A percentile compares a stretch with the other conserved stretches of the same genome.
These are phyloP conservation scores for Chionomys nivalis DNA, from an alignment of 2,113 vertebrate species.

Conservation along the genomic window DNA sequence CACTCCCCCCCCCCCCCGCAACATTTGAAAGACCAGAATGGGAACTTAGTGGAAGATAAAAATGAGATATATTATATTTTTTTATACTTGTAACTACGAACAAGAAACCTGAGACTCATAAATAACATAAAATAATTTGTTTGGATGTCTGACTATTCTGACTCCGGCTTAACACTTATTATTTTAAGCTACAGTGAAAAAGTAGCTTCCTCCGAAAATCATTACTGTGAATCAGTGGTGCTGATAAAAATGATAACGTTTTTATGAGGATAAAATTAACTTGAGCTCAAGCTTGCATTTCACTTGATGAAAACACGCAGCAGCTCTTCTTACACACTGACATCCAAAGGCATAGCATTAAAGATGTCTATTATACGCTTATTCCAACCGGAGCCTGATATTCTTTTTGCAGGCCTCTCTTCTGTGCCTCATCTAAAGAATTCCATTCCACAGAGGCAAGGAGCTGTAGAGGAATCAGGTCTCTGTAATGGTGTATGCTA, in stretches of 20 bases:
- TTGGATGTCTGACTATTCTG: neutral
- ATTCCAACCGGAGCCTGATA: neutral
- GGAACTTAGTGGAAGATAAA: neutral
- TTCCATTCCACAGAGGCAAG: slow-evolving; percentile 9
- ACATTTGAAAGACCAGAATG: neutral
- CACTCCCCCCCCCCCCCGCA: neutral
- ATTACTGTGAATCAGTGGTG: neutral
- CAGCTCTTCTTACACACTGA: neutral
- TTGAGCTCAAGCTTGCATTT: neutral
- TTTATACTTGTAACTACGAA: slow-evolving; percentile 7
- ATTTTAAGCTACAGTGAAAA: slow-evolving; percentile 31
- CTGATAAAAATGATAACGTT: neutral
- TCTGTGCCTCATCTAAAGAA: slow-evolving; percentile 2
- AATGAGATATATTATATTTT: neutral
- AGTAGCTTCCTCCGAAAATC: slow-evolving; percentile 30
- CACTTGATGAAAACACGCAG: neutral
- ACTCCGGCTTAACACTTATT: neutral
- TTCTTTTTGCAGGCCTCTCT: slow-evolving; percentile 12
- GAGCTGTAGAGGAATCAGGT: neutral
- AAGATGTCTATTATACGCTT: neutral
- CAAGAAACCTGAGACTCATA: slow-evolving; percentile 14
- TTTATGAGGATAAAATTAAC: slow-evolving; percentile 45
- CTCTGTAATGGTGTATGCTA: neutral
- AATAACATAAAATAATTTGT: neutral
- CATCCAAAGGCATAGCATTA: neutral